Conservation (phyloP, 2,113 vertebrate species). For the Chunga burmeisteri region DNA sequence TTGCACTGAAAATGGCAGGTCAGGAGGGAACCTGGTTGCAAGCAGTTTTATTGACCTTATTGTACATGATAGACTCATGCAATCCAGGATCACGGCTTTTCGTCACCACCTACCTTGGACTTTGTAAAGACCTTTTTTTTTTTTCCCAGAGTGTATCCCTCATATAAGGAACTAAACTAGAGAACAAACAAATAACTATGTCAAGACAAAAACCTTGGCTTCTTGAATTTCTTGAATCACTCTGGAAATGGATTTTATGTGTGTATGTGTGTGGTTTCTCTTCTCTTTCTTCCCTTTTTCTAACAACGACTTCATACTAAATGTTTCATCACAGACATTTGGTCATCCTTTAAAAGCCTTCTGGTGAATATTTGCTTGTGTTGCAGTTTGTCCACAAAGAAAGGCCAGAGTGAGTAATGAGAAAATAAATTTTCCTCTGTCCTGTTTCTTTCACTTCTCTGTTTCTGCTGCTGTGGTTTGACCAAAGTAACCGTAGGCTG, state of each 20-base stretch:
- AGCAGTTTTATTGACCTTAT: neutral
- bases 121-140: neutral
- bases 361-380: neutral
- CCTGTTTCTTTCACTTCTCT: neutral
- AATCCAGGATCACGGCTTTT: neutral
- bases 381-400: neutral
- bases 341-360: neutral
- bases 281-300: constrained; percentile 6
- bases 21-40: neutral
- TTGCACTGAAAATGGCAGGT: neutral
- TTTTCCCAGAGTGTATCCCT: neutral
- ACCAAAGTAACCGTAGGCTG: neutral
- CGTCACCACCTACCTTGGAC: neutral
- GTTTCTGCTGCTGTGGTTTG: neutral
- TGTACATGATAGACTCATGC: neutral
- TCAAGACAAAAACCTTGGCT: neutral
- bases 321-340: neutral
- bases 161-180: neutral
- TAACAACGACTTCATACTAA: neutral
- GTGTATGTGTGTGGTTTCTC: neutral
- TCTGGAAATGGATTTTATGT: neutral
- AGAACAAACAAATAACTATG: neutral
- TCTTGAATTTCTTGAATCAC: neutral
- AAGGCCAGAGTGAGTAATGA: constrained; percentile 3
- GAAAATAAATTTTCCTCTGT: neutral